Conservation (phyloP, 2,113 vertebrate genomes). For the Archilochus colubris region DNA sequence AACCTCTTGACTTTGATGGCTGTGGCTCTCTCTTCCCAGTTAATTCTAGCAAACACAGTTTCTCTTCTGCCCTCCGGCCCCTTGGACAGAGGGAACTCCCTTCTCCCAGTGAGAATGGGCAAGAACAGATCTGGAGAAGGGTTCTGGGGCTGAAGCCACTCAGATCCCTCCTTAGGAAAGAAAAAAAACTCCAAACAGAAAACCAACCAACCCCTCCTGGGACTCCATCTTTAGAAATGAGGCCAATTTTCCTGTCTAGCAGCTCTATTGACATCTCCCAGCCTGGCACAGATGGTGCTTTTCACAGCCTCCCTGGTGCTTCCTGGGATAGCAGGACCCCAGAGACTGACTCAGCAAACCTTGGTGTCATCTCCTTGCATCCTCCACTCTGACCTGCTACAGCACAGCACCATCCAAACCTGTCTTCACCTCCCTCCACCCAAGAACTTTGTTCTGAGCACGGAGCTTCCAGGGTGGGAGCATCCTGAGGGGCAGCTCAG, state of each 20-base stretch:
- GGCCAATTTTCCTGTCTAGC: conserved; percentile 39
- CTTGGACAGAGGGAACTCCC: background rate
- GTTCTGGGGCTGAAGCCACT: background rate
- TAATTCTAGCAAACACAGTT: background rate
- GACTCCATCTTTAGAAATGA: background rate
- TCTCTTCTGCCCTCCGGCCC: background rate
- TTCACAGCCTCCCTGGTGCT: too few species aligned
- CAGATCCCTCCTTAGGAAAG: background rate
- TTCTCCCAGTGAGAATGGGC: background rate
- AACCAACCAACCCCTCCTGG: background rate
- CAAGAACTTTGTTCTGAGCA: background rate
- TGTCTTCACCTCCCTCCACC: background rate
- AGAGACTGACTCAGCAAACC: too few species aligned
- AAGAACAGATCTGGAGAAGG: background rate
- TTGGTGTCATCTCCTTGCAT: background rate
- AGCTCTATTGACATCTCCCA: background rate
- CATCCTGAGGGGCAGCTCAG: background rate
- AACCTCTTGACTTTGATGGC: background rate
- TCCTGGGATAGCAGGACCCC: background rate
- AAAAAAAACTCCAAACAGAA: too few species aligned
- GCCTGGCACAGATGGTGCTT: background rate
- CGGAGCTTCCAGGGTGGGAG: background rate
- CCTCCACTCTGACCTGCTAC: background rate
- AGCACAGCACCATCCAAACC: accelerated
- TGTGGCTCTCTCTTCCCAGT: background rate